phyloP scores from a whole-genome alignment of 2,113 vertebrate species.

The Neofelis nebulosa region DNA sequence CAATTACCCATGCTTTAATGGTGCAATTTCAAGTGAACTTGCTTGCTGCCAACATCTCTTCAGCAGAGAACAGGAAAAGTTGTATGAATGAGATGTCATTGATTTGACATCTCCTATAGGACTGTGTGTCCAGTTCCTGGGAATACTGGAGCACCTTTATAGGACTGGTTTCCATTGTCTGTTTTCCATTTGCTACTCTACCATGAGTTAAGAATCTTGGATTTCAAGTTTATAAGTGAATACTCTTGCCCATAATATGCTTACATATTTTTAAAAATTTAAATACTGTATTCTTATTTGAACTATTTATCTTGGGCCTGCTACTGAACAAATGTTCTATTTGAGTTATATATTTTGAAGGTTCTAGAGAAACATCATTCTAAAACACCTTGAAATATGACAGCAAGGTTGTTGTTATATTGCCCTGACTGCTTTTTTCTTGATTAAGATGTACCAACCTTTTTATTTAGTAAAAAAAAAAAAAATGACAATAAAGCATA shows the following conservation, averaged over 20 bases:
- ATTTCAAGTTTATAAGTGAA: conserved; percentile 67
- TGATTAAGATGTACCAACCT: not conserved
- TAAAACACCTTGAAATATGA: not conserved
- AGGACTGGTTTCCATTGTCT: conserved; percentile 86
- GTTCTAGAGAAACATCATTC: not conserved
- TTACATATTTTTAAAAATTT: not conserved
- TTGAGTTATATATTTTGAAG: not conserved
- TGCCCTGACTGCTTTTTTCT: not conserved
- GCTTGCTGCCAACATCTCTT: conserved; percentile 68
- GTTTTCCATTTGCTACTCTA: conserved; percentile 87
- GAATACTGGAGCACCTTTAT: conserved; percentile 84
- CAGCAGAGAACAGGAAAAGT: conserved; percentile 62
- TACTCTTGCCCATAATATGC: conserved; percentile 77
- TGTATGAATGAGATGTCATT: conserved; percentile 83
- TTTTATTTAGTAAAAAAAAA: not conserved
- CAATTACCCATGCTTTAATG: not conserved
- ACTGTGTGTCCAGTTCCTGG: conserved; percentile 84
- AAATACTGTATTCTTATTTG: conserved; percentile 1
- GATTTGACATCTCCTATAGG: conserved; percentile 85
- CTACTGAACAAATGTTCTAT: not conserved
- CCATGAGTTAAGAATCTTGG: conserved; percentile 82
- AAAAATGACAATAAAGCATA: not conserved
- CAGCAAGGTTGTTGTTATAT: not conserved
- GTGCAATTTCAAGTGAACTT: conserved; percentile 53
- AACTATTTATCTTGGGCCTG: conserved; percentile 5